These are phyloP conservation scores for Dermochelys coriacea DNA, from an alignment of 2,797 vertebrate species.

Conservation along the genomic window DNA sequence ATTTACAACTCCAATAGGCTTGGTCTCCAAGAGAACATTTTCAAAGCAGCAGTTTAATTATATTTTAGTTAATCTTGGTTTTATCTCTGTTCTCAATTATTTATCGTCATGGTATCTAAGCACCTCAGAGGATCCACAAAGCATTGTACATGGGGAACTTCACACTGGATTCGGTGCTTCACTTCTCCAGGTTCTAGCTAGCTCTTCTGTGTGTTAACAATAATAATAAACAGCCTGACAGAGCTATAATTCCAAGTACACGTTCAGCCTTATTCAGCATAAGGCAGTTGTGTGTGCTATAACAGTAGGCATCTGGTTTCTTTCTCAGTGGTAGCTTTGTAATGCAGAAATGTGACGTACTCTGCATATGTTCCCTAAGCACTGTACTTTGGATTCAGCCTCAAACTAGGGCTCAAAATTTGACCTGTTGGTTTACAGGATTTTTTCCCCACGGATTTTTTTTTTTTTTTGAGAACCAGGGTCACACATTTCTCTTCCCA, in stretches of 20 bases:
- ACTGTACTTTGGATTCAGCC: constrained; percentile 6
- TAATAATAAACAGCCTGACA: not conserved
- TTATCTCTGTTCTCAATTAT: not conserved
- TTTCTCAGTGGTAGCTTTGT: not conserved
- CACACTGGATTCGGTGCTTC: not conserved
- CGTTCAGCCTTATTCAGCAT: not conserved
- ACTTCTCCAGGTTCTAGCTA: not conserved
- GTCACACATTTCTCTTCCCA: not conserved
- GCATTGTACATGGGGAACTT: not conserved
- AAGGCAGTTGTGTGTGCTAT: not conserved
- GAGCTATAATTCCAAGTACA: not conserved
- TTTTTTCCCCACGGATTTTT: not conserved
- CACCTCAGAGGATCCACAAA: not conserved
- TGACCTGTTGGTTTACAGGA: not conserved
- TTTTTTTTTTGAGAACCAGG: not conserved
- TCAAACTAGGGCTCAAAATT: constrained; percentile 6
- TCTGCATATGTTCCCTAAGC: not conserved
- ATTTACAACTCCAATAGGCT: not conserved
- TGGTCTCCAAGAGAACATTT: not conserved
- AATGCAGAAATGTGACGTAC: not conserved
- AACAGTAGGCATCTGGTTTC: not conserved
- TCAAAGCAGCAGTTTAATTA: not conserved
- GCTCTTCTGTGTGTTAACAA: not conserved
- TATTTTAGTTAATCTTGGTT: not conserved
- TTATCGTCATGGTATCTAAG: not conserved